These are phyloP conservation scores for Geopemphigus sp. DNA, from an alignment of 1,140 invertebrate species.

Conservation along the genomic window DNA sequence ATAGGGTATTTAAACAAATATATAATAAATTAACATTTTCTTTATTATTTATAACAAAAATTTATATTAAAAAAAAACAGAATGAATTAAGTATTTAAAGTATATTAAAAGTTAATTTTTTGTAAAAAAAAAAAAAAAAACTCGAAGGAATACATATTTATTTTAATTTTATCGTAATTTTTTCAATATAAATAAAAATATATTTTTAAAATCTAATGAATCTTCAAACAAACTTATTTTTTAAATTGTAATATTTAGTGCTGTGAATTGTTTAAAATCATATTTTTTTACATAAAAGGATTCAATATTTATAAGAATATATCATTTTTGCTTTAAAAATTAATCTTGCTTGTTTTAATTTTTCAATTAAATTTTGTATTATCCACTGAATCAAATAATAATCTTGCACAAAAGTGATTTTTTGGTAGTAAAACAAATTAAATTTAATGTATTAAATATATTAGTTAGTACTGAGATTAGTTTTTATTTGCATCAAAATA, in stretches of 20 bases:
- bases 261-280: neutral
- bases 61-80: neutral
- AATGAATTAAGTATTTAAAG: neutral
- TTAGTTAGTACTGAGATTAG: neutral
- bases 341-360: neutral
- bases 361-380: neutral
- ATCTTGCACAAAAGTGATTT: neutral
- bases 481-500: constrained; percentile 9
- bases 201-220: neutral
- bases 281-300: constrained; percentile 14
- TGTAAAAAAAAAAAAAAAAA: no score
- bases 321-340: neutral
- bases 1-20: constrained; percentile 1
- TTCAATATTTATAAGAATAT: neutral
- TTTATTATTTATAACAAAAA: neutral
- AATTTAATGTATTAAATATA: no score
- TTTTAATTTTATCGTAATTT: no score
- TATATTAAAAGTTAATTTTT: neutral
- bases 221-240: neutral
- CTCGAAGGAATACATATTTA: no score
- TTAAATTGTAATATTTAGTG: neutral
- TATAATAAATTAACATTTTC: neutral
- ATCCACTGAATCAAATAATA: neutral
- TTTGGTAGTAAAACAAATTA: neutral
- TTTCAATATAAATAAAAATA: no score